These are phyloP conservation scores for Amazona guildingii DNA, from an alignment of 2,113 vertebrate species.

Conservation along the genomic window DNA sequence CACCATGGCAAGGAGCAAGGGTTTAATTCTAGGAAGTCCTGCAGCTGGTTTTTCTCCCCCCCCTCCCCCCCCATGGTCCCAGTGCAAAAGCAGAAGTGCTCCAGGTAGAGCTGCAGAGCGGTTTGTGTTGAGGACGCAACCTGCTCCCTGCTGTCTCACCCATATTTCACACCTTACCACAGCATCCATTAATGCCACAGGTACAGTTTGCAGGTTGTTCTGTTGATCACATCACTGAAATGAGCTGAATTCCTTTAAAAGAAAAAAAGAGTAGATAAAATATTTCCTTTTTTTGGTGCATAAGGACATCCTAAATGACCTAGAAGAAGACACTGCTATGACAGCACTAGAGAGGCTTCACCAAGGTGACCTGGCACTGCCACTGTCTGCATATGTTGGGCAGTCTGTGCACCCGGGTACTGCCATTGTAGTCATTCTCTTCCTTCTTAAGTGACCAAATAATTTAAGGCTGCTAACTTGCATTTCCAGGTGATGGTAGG, in stretches of 20 bases:
- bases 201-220: neutral
- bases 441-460: neutral
- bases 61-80: accelerated
- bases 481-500: neutral
- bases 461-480: neutral
- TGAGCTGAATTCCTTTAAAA: neutral
- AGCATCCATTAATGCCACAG: neutral
- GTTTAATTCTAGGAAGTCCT: neutral
- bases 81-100: neutral
- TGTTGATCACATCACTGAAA: neutral
- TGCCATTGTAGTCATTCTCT: neutral
- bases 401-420: accelerated
- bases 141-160: neutral
- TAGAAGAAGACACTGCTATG: neutral
- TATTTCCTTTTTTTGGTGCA: neutral
- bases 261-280: no score
- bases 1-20: accelerated
- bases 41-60: neutral
- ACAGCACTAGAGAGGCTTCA: neutral
- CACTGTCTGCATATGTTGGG: accelerated
- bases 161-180: neutral
- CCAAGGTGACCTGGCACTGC: accelerated
- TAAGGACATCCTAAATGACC: neutral
- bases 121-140: neutral
- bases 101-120: neutral